phyloP scores from a whole-genome alignment of 2,797 vertebrate species.

The Mormyrops boulengeri region DNA sequence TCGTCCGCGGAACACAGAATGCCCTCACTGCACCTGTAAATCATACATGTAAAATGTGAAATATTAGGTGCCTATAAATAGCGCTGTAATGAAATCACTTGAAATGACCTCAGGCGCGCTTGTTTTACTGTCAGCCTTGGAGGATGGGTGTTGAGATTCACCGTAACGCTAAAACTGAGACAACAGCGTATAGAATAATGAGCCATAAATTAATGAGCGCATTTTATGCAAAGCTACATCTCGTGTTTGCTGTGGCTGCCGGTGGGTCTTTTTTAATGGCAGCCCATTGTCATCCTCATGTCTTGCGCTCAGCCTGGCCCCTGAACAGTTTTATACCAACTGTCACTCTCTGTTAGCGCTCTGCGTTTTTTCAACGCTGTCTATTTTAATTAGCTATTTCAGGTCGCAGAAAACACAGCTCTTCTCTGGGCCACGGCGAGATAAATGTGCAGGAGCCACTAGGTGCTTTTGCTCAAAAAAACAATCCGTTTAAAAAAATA shows the following conservation, averaged over 20 bases:
- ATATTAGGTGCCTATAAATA: conserved; percentile 7
- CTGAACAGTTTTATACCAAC: conserved; percentile 34
- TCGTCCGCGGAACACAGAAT: neutral
- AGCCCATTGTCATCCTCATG: conserved; percentile 17
- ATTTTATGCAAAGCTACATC: neutral
- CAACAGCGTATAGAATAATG: neutral
- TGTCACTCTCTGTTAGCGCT: conserved; percentile 43
- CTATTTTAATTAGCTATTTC: conserved; percentile 67
- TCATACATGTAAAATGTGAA: neutral
- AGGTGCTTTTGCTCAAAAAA: conserved; percentile 68
- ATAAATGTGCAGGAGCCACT: conserved; percentile 58
- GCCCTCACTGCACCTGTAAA: neutral
- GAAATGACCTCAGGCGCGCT: neutral
- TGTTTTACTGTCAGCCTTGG: neutral
- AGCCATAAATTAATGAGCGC: neutral
- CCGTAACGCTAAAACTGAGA: conserved; percentile 5
- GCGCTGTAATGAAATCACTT: conserved; percentile 6
- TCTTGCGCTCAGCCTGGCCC: neutral
- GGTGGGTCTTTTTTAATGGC: conserved; percentile 20
- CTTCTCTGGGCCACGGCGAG: conserved; percentile 50
- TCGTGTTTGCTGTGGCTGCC: neutral
- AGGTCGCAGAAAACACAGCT: conserved; percentile 51
- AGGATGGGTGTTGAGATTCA: neutral
- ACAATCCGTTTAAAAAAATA: conserved; percentile 65
- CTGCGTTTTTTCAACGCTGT: conserved; percentile 44